Percentiles rank a stretch among this genome's conserved stretches.
These are phyloP conservation scores for Calcarius lapponicus DNA, from an alignment of 2,797 vertebrate species.

Conservation along the genomic window DNA sequence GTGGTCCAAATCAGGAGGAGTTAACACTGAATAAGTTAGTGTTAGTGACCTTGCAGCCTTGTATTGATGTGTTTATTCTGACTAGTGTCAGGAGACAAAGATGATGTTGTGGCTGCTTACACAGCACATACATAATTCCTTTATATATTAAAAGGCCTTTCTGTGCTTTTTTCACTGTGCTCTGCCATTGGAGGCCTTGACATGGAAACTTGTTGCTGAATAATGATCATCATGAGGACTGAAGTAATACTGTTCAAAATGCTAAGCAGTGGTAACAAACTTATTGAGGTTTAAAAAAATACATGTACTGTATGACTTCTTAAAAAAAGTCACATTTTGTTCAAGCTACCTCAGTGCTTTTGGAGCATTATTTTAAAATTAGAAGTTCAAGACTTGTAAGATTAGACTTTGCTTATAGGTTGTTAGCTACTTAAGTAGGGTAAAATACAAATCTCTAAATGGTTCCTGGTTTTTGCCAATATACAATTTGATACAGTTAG, in stretches of 20 bases:
- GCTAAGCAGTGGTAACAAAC: background rate
- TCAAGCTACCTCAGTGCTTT: background rate
- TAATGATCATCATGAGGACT: background rate
- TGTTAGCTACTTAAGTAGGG: background rate
- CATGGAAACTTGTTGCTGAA: background rate
- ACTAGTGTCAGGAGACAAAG: background rate
- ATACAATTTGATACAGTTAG: background rate
- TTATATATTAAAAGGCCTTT: background rate
- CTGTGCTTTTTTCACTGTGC: background rate
- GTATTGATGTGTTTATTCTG: background rate
- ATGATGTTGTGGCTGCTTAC: background rate
- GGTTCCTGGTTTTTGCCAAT: background rate
- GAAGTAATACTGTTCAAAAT: background rate
- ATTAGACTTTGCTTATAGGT: background rate
- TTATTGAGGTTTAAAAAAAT: background rate
- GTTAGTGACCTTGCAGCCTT: background rate
- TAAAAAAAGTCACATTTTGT: accelerated
- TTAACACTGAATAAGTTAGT: background rate
- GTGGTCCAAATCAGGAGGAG: background rate
- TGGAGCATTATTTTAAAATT: background rate
- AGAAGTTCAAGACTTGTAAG: background rate
- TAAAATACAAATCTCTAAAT: background rate
- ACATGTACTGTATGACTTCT: background rate
- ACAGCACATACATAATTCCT: background rate
- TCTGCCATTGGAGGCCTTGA: background rate